Evolutionary conservation across 2,113 vertebrate species (phyloP).

Genomic region (Propithecus coquereli): DNA sequence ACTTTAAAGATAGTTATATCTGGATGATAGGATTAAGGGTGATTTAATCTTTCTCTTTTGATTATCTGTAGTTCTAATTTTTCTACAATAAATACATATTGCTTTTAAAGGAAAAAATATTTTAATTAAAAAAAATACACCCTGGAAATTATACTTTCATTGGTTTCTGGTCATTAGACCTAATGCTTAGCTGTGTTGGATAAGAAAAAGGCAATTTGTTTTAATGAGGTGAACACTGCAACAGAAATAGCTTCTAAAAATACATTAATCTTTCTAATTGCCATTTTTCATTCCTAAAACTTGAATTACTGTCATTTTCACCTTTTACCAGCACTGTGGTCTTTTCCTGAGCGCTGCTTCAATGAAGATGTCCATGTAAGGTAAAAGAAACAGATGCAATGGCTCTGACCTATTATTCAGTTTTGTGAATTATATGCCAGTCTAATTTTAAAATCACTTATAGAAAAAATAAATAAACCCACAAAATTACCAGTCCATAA

Average conservation of each 20-base stretch:
- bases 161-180: not conserved
- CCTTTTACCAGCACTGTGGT: not conserved
- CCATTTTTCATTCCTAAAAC: slow-evolving; percentile 11
- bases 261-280: slow-evolving; percentile 15
- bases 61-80: not conserved
- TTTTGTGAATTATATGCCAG: not conserved
- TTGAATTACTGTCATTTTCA: not conserved
- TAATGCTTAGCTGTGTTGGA: not conserved
- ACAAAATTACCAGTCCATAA: not conserved
- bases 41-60: slow-evolving; percentile 18
- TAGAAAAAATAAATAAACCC: not conserved
- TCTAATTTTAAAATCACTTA: slow-evolving; percentile 34
- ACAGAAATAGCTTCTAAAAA: not conserved
- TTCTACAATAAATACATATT: not conserved
- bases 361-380: not conserved
- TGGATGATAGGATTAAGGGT: not conserved
- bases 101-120: slow-evolving; percentile 6
- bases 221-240: not conserved
- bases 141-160: not conserved
- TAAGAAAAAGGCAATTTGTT: slow-evolving; percentile 14
- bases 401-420: not conserved
- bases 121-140: not conserved
- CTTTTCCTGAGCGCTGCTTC: not conserved
- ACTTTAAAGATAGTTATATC: not conserved
- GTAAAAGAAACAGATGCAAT: not conserved